Percentiles rank a stretch among this genome's conserved stretches.
Evolutionary conservation across 30 jellyfish, hydroid and myxozoan species (phyloP).

Genomic region (Phacellophora camtschatica): DNA sequence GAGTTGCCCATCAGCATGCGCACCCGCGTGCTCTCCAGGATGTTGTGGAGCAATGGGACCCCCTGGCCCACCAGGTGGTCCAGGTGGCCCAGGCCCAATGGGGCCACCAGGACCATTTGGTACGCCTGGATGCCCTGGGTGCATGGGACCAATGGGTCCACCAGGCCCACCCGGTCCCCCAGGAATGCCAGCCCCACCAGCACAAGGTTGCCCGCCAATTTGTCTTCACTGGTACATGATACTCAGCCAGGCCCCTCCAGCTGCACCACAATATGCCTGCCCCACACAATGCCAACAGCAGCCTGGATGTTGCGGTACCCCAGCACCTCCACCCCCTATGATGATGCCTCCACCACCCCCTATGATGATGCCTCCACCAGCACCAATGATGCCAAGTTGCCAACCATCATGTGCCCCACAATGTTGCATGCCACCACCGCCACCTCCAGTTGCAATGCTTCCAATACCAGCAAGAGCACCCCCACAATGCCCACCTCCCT

Average conservation of each 20-base stretch:
- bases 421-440: constrained; percentile 85
- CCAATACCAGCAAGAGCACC: constrained; percentile 85
- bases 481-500: constrained; percentile 87
- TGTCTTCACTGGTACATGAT: constrained; percentile 82
- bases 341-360: constrained; percentile 87
- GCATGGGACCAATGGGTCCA: constrained; percentile 83
- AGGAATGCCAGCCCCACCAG: constrained; percentile 90
- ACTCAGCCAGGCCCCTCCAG: constrained; percentile 57
- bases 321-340: constrained; percentile 80
- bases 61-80: constrained; percentile 80
- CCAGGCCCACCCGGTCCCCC: constrained; percentile 83
- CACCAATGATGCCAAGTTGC: constrained; percentile 89
- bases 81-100: constrained; percentile 67
- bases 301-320: constrained; percentile 88
- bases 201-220: constrained; percentile 85
- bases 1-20: constrained; percentile 87
- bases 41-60: constrained; percentile 76
- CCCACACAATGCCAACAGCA: constrained; percentile 85
- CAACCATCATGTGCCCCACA: constrained; percentile 94
- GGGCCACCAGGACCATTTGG: constrained; percentile 73
- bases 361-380: constrained; percentile 78
- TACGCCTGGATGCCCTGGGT: constrained; percentile 71
- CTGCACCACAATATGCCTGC: constrained; percentile 73
- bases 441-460: constrained; percentile 67
- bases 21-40: constrained; percentile 91